Percentiles rank a stretch among this genome's conserved stretches.
These are phyloP conservation scores for Autographa pulchrina DNA, from an alignment of 2,888 invertebrate genomes.

Conservation along the genomic window DNA sequence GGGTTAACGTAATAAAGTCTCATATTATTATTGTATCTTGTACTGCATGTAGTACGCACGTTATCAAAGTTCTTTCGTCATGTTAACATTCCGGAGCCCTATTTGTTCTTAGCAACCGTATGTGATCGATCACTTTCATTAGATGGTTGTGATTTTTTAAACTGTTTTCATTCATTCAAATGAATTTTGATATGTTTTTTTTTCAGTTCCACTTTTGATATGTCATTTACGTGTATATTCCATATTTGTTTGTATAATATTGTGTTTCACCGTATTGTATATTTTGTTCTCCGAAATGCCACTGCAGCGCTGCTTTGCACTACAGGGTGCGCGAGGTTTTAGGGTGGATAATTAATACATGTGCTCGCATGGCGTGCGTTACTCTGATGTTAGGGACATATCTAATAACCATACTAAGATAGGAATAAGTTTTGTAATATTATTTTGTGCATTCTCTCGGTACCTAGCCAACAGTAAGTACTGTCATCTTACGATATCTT, in stretches of 20 bases:
- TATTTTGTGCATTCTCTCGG: slow-evolving; percentile 32
- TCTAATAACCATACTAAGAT: slow-evolving; percentile 43
- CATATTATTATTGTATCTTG: neutral
- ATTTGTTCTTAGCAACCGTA: slow-evolving; percentile 15
- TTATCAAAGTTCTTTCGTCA: slow-evolving; percentile 31
- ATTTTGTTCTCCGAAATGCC: slow-evolving; percentile 21
- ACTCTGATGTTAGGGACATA: slow-evolving; percentile 20
- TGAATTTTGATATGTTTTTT: slow-evolving; percentile 44
- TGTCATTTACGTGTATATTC: slow-evolving; percentile 52
- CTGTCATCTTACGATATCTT: slow-evolving; percentile 27
- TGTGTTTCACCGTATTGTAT: slow-evolving; percentile 36
- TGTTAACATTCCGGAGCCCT: slow-evolving; percentile 24
- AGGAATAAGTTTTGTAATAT: slow-evolving; percentile 31
- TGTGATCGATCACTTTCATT: slow-evolving; percentile 34
- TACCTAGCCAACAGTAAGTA: slow-evolving; percentile 32
- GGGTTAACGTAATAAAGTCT: too few relatives aligned
- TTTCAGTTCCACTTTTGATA: slow-evolving; percentile 51
- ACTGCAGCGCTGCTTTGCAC: slow-evolving; percentile 3
- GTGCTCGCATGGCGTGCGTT: slow-evolving; percentile 12
- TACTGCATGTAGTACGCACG: neutral
- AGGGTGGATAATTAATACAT: slow-evolving; percentile 22
- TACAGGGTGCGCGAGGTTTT: slow-evolving; percentile 25
- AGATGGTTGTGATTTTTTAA: slow-evolving; percentile 35
- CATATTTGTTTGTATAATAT: slow-evolving; percentile 50
- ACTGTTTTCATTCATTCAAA: slow-evolving; percentile 29